Evolutionary conservation across 2,797 vertebrate genomes (phyloP).

Genomic region (Thamnophis elegans): DNA sequence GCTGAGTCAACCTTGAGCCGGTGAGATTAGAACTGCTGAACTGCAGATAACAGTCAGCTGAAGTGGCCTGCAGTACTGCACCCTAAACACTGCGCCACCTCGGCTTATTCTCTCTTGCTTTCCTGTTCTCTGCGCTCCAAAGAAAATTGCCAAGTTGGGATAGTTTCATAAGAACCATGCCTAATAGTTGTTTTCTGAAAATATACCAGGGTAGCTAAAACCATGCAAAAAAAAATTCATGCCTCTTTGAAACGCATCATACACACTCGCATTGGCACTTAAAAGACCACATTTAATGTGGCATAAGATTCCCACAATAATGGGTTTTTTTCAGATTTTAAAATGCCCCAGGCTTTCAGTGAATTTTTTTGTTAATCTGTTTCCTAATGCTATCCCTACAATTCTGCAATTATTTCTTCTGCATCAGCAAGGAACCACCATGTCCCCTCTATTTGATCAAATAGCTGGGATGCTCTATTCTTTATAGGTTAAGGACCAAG

Average conservation of each 20-base stretch:
- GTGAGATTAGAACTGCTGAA: too few species aligned
- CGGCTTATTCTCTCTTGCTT: background rate
- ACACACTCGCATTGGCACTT: background rate
- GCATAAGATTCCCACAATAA: too few species aligned
- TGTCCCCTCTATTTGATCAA: background rate
- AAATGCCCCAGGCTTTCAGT: background rate
- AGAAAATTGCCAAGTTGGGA: background rate
- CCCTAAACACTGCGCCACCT: too few species aligned
- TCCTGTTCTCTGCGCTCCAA: background rate
- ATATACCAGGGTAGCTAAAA: background rate
- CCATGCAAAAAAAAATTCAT: background rate
- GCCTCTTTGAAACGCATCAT: background rate
- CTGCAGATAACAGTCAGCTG: too few species aligned
- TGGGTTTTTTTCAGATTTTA: background rate
- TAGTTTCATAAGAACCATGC: background rate
- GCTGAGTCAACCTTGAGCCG: too few species aligned
- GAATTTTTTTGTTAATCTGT: background rate
- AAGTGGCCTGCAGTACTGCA: too few species aligned
- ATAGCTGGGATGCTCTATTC: background rate
- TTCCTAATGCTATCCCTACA: background rate
- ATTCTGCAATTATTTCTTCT: background rate
- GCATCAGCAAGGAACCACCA: background rate
- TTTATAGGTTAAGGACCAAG: background rate
- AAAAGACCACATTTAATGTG: background rate
- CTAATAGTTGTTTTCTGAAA: background rate